Base-by-base conservation (phyloP, 2,113 vertebrate species). In the Callipepla squamata region DNA sequence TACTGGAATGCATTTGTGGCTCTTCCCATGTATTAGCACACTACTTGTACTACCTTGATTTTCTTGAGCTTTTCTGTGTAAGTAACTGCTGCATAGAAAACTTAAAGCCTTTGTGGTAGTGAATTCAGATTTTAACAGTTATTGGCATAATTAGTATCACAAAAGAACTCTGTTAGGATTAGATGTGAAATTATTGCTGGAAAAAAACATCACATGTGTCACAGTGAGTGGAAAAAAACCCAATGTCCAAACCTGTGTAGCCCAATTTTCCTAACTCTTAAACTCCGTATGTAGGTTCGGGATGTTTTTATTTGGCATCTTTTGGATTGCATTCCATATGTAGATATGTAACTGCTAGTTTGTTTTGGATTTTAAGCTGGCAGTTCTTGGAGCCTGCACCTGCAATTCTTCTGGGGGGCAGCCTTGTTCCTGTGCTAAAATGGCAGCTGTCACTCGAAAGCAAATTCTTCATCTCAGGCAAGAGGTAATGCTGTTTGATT, bases 361-460 rank as follows among this genome's bases (percentile, higher is more conserved):
- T 92, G 51, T 12, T 92, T 53, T 90, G 92, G 26, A n/a, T 96
- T 97, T 90, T 10, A 78, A 99, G 99, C 91, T 99, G 88, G 98
- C 98, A 0, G 98, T 99, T 36, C 97, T 99, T 4, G 98, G 98
- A 74, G 98, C 98, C 62, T 99, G 99, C 80, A 92, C 93, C 48
- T 99, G 99, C 90, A 89, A 6, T 4, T 67, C 94, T 20, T 85
- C 94, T 3, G 87, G 72, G 36, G 96, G 92, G 15, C 97, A 96
- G 11, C 97, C 98, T 2, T 99, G 99, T 87, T 85, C 97, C 9
- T 99, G 99, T 87, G 98, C 98, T 50, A 98, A 72, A 67, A 98
- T 85, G 47, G 98, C 98, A 5, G 98, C 98, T 5, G 97, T 98
- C 42, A 97, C 98, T 85, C 97, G 97, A 57, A 99, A 98, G 85